A percentile compares a stretch with the other conserved stretches of the same genome.
Conservation (phyloP, 2,888 invertebrate species). For the Drosophila yooni region DNA sequence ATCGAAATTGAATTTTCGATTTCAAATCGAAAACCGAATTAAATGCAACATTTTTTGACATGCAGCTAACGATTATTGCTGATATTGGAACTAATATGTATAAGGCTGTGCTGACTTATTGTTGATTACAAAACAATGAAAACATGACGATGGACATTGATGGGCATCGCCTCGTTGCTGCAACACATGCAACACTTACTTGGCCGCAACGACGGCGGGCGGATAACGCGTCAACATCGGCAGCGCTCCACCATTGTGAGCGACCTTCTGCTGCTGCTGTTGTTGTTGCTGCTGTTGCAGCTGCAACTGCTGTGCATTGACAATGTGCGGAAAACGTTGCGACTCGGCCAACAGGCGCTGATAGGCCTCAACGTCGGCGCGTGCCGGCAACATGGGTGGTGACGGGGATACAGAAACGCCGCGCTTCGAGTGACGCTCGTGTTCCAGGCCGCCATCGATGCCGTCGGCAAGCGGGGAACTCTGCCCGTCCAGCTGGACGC, state of each 20-base stretch:
- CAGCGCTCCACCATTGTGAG: slow-evolving; percentile 63
- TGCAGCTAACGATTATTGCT: not conserved
- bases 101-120: not conserved
- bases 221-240: slow-evolving; percentile 75
- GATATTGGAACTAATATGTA: not conserved
- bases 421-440: slow-evolving; percentile 48
- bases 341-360: slow-evolving; percentile 68
- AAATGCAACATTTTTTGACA: no score
- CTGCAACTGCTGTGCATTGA: slow-evolving; percentile 72
- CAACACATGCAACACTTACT: slow-evolving; percentile 50
- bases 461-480: slow-evolving; percentile 33
- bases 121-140: no score
- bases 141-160: not conserved
- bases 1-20: no score
- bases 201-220: slow-evolving; percentile 66
- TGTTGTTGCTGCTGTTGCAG: slow-evolving; percentile 65
- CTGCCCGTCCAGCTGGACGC: slow-evolving; percentile 38
- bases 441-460: slow-evolving; percentile 39
- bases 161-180: not conserved
- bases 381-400: slow-evolving; percentile 39
- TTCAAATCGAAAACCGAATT: no score
- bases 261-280: slow-evolving; percentile 62
- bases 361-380: slow-evolving; percentile 68
- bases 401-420: slow-evolving; percentile 46
- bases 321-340: slow-evolving; percentile 70